Conservation (phyloP, 2,888 invertebrate species). For the Andrena dorsata region DNA sequence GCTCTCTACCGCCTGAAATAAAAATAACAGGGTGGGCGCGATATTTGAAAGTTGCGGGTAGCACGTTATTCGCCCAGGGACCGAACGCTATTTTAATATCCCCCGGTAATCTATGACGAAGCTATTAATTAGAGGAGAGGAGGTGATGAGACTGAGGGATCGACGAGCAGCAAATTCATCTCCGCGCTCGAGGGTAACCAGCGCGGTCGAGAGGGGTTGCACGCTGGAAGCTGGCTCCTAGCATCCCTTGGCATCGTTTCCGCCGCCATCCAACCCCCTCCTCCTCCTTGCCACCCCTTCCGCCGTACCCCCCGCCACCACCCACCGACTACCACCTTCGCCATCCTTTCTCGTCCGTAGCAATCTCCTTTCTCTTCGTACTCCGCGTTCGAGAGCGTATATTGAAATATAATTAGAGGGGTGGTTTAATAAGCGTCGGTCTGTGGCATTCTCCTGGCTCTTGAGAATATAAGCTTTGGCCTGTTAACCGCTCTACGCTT, state of each 20-base stretch:
- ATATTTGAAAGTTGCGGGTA: background rate
- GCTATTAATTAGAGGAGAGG: slow-evolving; percentile 70
- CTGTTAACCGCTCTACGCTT: slow-evolving; percentile 69
- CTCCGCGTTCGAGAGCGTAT: slow-evolving; percentile 67
- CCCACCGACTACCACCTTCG: slow-evolving; percentile 30
- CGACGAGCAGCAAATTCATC: slow-evolving; percentile 66
- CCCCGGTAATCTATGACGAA: slow-evolving; percentile 65
- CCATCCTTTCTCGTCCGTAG: slow-evolving; percentile 51
- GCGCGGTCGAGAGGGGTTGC: slow-evolving; percentile 63
- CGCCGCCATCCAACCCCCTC: slow-evolving; percentile 19
- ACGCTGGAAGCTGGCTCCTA: slow-evolving; percentile 45
- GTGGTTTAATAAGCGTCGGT: slow-evolving; percentile 80
- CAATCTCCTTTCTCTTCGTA: slow-evolving; percentile 61
- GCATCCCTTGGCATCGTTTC: slow-evolving; percentile 63
- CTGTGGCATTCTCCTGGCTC: slow-evolving; percentile 74
- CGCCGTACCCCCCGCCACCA: slow-evolving; percentile 13
- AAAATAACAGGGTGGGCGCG: slow-evolving; percentile 3
- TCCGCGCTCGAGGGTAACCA: slow-evolving; percentile 60
- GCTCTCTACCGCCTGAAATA: background rate
- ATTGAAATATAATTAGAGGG: slow-evolving; percentile 81
- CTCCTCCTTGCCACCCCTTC: background rate
- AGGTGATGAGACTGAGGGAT: slow-evolving; percentile 59
- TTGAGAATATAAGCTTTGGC: slow-evolving; percentile 69
- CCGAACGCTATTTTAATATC: slow-evolving; percentile 65
- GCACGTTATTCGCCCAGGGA: slow-evolving; percentile 8